phyloP scores from a whole-genome alignment of 2,113 vertebrate species.

The Cyphomyrus discorhynchus region DNA sequence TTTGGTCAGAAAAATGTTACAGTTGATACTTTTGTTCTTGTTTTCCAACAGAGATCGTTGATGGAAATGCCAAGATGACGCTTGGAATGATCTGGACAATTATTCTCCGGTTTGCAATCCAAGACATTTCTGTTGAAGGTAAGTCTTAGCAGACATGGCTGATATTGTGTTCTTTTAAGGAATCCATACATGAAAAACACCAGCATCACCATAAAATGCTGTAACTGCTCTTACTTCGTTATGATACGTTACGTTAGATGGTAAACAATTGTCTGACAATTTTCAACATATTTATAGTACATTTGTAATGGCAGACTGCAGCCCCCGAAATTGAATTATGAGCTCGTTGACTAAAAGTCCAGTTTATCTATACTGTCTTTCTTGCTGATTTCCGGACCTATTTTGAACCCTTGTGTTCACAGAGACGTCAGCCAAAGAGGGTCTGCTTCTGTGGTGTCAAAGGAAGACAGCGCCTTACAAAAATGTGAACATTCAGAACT shows the following conservation, averaged over 20 bases:
- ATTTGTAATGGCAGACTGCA: background rate
- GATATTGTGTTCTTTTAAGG: background rate
- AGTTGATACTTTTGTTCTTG: background rate
- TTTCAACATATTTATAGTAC: background rate
- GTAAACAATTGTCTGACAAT: background rate
- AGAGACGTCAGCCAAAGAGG: constrained; percentile 92
- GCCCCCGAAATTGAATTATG: background rate
- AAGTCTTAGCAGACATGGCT: background rate
- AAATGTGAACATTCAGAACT: constrained; percentile 89
- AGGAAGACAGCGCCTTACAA: constrained; percentile 87
- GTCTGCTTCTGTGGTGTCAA: constrained; percentile 86
- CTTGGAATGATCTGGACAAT: constrained; percentile 93
- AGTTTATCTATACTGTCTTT: background rate
- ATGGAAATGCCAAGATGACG: constrained; percentile 87
- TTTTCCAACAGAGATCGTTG: constrained; percentile 70
- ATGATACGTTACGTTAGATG: background rate
- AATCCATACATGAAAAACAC: background rate
- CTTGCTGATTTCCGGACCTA: background rate
- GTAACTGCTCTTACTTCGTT: background rate
- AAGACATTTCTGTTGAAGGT: constrained; percentile 90
- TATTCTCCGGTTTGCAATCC: constrained; percentile 85
- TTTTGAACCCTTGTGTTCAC: background rate
- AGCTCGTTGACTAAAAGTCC: background rate
- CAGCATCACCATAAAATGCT: background rate
- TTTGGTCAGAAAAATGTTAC: background rate